A percentile compares a stretch with the other conserved stretches of the same genome.
Conservation (phyloP, 2,797 vertebrate species). For the Ctenosaura bakeri region DNA sequence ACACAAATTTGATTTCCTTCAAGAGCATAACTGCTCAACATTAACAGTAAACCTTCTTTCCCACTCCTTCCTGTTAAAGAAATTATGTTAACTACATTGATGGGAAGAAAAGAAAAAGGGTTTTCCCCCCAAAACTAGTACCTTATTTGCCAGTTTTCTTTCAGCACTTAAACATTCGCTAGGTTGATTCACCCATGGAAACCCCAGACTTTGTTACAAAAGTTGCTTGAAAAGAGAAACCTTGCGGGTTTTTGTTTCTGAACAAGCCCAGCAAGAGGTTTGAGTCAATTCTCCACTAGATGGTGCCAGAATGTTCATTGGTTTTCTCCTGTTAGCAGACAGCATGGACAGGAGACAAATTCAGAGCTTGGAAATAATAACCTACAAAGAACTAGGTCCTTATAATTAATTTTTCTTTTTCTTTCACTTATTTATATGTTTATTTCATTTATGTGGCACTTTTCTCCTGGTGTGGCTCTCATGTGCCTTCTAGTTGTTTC, state of each 20-base stretch:
- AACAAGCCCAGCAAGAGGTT: conserved; percentile 59
- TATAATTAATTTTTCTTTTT: too few species aligned
- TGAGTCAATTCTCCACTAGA: conserved; percentile 44
- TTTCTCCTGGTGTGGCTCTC: too few species aligned
- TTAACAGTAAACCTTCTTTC: conserved; percentile 54
- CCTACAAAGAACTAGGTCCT: too few species aligned
- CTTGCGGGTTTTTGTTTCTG: conserved; percentile 23
- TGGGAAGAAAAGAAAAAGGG: conserved; percentile 72
- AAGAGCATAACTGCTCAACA: conserved; percentile 32
- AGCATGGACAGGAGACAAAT: not conserved
- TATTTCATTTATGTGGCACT: too few species aligned
- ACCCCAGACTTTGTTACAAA: conserved; percentile 68
- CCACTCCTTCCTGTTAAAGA: conserved; percentile 71
- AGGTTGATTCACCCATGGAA: conserved; percentile 78
- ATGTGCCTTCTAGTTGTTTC: too few species aligned
- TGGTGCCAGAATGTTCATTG: conserved; percentile 22
- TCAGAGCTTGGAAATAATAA: too few species aligned
- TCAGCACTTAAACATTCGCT: conserved; percentile 52
- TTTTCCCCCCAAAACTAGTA: conserved; percentile 38
- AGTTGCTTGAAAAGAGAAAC: conserved; percentile 75
- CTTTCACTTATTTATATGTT: too few species aligned
- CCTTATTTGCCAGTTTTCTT: conserved; percentile 70
- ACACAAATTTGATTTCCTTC: conserved; percentile 49
- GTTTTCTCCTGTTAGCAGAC: not conserved
- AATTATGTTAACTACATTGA: conserved; percentile 60